Evolutionary conservation across 2,888 invertebrate species (phyloP).

Genomic region (Strigamia maritima): DNA sequence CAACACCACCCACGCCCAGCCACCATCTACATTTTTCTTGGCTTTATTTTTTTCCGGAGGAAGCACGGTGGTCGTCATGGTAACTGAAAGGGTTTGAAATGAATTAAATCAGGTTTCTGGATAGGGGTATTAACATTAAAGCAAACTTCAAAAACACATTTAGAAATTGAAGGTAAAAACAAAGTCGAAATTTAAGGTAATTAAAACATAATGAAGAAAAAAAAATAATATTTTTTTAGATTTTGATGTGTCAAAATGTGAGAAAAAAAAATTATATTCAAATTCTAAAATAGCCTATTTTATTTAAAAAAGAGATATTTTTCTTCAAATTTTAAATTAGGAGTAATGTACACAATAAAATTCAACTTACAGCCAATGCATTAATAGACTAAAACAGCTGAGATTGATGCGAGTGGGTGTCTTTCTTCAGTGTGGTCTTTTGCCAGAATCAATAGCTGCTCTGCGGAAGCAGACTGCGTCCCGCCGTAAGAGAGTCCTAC

Average conservation of each 20-base stretch:
- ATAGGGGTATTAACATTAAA: not conserved
- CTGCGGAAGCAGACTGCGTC: not conserved
- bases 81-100: not conserved
- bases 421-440: not conserved
- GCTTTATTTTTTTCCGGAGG: not conserved
- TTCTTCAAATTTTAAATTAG: not conserved
- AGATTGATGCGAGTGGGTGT: not conserved
- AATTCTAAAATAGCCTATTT: not conserved
- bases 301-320: not conserved
- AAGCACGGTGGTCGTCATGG: not conserved
- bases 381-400: not conserved
- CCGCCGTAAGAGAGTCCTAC: not conserved
- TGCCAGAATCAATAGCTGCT: not conserved
- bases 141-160: not conserved
- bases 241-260: not conserved
- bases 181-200: not conserved
- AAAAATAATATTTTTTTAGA: too few relatives aligned
- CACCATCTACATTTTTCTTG: conserved; percentile 44
- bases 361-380: not conserved
- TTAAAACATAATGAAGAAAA: not conserved
- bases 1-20: conserved; percentile 47
- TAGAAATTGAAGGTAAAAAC: not conserved
- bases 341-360: not conserved
- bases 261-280: not conserved
- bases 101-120: not conserved